phyloP scores from a whole-genome alignment of 1,140 invertebrate species.

The Leptoteleia sp. region DNA sequence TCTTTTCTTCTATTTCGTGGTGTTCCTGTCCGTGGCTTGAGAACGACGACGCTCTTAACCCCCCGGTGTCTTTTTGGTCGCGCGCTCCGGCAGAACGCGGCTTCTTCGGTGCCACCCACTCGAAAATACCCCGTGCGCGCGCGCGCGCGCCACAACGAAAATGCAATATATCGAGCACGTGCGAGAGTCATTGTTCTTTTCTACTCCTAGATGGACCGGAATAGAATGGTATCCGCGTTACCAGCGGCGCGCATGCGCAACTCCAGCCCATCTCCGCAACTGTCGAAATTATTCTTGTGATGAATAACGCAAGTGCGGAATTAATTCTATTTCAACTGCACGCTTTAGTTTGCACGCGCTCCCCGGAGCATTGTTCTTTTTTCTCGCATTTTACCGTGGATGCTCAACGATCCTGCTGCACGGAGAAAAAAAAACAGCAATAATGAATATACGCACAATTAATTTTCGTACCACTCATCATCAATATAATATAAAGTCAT shows the following conservation, averaged over 20 bases:
- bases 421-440: too few species aligned
- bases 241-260: constrained; percentile 33
- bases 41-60: constrained; percentile 28
- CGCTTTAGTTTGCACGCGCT: too few species aligned
- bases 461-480: too few species aligned
- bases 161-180: constrained; percentile 70
- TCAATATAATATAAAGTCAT: too few species aligned
- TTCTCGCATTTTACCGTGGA: too few species aligned
- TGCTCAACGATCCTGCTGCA: too few species aligned
- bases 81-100: constrained; percentile 13
- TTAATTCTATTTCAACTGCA: constrained; percentile 57
- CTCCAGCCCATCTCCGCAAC: constrained; percentile 47
- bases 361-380: too few species aligned
- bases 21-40: constrained; percentile 41
- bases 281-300: constrained; percentile 68
- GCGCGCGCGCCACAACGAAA: too few species aligned
- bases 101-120: constrained; percentile 67
- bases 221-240: constrained; percentile 75
- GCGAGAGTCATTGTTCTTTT: constrained; percentile 80
- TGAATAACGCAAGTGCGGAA: constrained; percentile 54
- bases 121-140: constrained; percentile 50
- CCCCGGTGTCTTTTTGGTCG: constrained; percentile 36
- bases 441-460: too few species aligned
- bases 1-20: constrained; percentile 56
- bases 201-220: constrained; percentile 73